Base-by-base conservation (phyloP, 2,113 vertebrate species). In the Tiliqua scincoides region DNA sequence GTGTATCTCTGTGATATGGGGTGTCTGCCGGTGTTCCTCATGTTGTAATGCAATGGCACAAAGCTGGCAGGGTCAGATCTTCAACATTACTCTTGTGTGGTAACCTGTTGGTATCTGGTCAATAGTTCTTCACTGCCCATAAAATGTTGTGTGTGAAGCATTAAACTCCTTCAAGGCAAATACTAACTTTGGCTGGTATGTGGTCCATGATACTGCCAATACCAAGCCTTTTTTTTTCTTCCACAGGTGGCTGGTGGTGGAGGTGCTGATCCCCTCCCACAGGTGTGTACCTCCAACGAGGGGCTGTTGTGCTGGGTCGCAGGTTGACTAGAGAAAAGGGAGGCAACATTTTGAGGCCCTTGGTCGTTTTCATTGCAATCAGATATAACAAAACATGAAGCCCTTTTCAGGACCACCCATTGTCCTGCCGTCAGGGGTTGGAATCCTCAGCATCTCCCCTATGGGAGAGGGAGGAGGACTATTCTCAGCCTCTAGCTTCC, bases 141-240 rank as follows among this genome's bases (percentile, higher is more conserved):
- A 8, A 48, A 48, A 17, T 30, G 6, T 71, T 12, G 32, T 59
- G 3, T 79, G 43, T 76, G 9, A 30, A 14, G 52, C 25, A 37
- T 18, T 43, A 18, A 74, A 30, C 57, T 93, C 92, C 86, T 90
- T 93, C 83, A 82, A 52, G 93, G 91, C 93, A 87, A 91, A 89
- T 94, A 96, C 96, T 96, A 97, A 97, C 95, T 85, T 89, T 92
- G 97, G 97, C 97, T 97, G 97, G 97, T 97, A 96, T 89, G 88
- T 97, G 96, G 97, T 96, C 95, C 95, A 95, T 86, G 91, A 91
- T 94, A 91, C 96, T 97, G 96, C 97, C 97, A 96, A 97, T 97
- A 97, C 97, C 97, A 95, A 97, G 97, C 97, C 97, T 97, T 94
- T 97, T 96, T 96, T 97, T 97, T 96, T 97, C 97, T 97, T 97